Conservation (phyloP, 2,888 invertebrate species). For the Xanthia togata region DNA sequence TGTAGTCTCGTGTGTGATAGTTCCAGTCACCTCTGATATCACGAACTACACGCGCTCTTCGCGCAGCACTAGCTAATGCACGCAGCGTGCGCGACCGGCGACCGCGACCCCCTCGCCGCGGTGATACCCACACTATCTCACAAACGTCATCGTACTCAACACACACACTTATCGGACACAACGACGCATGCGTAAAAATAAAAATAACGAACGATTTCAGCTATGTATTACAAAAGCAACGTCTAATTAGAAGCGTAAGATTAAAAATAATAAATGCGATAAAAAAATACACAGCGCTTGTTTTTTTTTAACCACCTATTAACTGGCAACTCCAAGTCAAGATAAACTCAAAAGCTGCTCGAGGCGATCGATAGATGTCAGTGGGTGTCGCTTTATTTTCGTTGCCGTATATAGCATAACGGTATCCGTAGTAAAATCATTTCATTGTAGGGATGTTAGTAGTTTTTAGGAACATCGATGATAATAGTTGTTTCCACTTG, state of each 20-base stretch:
- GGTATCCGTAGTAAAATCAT: conserved; percentile 88
- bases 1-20: conserved; percentile 86
- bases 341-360: conserved; percentile 80
- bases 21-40: conserved; percentile 83
- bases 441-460: conserved; percentile 69
- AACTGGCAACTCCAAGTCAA: conserved; percentile 76
- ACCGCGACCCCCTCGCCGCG: conserved; percentile 75
- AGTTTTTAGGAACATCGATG: conserved; percentile 43
- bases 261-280: background rate
- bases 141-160: conserved; percentile 58
- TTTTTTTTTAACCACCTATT: conserved; percentile 3
- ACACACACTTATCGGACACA: conserved; percentile 37
- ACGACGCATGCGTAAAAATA: conserved; percentile 64
- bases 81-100: conserved; percentile 80
- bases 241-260: background rate
- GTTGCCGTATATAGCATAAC: conserved; percentile 84
- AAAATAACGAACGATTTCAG: conserved; percentile 2
- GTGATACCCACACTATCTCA: conserved; percentile 67
- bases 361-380: conserved; percentile 89
- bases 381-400: conserved; percentile 89
- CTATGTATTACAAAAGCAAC: background rate
- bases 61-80: conserved; percentile 86
- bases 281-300: background rate
- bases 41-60: conserved; percentile 87
- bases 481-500: background rate